Conservation (phyloP, 2,888 invertebrate genomes). For the Cryptocheilus praepositus region DNA sequence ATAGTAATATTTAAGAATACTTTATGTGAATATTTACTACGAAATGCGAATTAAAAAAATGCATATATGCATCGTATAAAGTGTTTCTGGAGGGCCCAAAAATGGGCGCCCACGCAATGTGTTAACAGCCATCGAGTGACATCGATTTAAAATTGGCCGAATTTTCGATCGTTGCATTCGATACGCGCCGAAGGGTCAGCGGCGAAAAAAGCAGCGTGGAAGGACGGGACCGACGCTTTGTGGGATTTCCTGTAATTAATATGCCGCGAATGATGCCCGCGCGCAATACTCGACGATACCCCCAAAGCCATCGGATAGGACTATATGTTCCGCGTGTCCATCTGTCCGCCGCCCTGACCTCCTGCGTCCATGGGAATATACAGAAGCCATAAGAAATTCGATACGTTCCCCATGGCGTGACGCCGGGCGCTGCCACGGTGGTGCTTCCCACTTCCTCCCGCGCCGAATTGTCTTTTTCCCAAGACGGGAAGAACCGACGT, state of each 20-base stretch:
- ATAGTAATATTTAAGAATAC: too few relatives aligned
- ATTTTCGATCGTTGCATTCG: too few relatives aligned
- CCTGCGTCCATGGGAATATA: constrained; percentile 69
- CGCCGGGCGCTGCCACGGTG: constrained; percentile 60
- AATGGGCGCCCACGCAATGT: too few relatives aligned
- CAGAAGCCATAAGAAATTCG: constrained; percentile 75
- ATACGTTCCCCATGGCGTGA: constrained; percentile 69
- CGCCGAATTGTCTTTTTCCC: constrained; percentile 36
- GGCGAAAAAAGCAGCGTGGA: not conserved
- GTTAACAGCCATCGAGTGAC: too few relatives aligned
- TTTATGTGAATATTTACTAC: too few relatives aligned
- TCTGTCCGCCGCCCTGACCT: not conserved
- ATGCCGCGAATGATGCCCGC: constrained; percentile 61
- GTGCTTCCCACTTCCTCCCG: constrained; percentile 75
- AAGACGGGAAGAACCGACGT: constrained; percentile 5
- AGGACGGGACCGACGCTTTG: constrained; percentile 40
- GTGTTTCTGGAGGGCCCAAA: too few relatives aligned
- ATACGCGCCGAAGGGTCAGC: too few relatives aligned
- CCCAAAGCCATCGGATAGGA: constrained; percentile 53
- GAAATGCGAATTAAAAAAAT: too few relatives aligned
- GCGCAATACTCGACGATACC: constrained; percentile 46
- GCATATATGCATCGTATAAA: too few relatives aligned
- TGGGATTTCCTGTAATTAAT: constrained; percentile 73
- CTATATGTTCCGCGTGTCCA: constrained; percentile 25
- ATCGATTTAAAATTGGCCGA: too few relatives aligned